A percentile compares a stretch with the other conserved stretches of the same genome.
phyloP scores from a whole-genome alignment of 2,113 vertebrate species.

The Pheucticus melanocephalus region DNA sequence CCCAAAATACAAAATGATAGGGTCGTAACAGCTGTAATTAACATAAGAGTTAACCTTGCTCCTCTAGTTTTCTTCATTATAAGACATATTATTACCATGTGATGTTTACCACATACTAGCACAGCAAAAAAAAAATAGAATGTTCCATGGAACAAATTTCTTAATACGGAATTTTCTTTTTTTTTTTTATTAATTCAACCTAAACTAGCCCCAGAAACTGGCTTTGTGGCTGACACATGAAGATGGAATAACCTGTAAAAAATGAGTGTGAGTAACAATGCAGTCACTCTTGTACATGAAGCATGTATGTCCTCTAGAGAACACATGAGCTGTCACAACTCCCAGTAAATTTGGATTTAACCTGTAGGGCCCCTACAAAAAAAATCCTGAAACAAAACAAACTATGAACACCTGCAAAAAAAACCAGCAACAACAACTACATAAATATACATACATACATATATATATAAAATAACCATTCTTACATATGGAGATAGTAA shows the following conservation, averaged over 20 bases:
- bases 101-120: accelerated
- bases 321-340: background rate
- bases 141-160: background rate
- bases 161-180: background rate
- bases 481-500: background rate
- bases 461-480: background rate
- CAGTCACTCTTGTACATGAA: background rate
- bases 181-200: background rate
- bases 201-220: background rate
- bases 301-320: background rate
- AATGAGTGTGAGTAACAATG: accelerated
- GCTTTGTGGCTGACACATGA: background rate
- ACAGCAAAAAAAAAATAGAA: background rate
- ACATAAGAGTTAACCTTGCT: background rate
- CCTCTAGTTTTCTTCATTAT: background rate
- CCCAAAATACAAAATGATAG: background rate
- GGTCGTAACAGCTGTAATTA: background rate
- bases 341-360: background rate
- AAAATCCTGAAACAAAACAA: background rate
- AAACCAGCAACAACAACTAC: background rate
- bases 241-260: background rate
- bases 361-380: background rate
- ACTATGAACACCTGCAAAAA: accelerated
- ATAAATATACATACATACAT: too few species aligned
- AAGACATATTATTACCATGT: background rate